Evolutionary conservation across 2,113 vertebrate genomes (phyloP).

Genomic region (Takifugu flavidus): DNA sequence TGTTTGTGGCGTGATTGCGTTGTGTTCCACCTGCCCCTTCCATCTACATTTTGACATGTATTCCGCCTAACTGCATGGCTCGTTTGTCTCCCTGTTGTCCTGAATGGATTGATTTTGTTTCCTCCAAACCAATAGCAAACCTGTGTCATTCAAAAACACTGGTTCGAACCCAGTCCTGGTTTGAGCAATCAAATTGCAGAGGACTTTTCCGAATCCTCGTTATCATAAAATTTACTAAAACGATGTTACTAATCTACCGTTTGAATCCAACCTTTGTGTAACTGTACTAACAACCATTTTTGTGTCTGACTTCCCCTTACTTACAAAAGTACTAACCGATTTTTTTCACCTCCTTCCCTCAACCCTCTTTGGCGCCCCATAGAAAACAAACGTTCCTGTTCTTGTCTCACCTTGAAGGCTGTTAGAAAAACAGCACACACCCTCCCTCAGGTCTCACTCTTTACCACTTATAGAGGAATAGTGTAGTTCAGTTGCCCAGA

Average conservation of each 20-base stretch:
- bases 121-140: conserved; percentile 63
- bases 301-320: conserved; percentile 82
- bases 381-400: neutral
- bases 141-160: conserved; percentile 61
- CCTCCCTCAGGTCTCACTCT: neutral
- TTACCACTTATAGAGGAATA: conserved; percentile 28
- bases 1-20: neutral
- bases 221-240: conserved; percentile 73
- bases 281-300: conserved; percentile 87
- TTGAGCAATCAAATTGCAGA: conserved; percentile 70
- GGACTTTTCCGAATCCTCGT: conserved; percentile 62
- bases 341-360: conserved; percentile 61
- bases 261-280: conserved; percentile 78
- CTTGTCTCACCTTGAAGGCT: conserved; percentile 16
- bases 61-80: conserved; percentile 69
- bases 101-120: conserved; percentile 72
- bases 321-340: conserved; percentile 81
- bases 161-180: conserved; percentile 68
- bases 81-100: conserved; percentile 56
- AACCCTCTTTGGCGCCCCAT: conserved; percentile 43
- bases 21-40: conserved; percentile 20
- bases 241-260: conserved; percentile 75
- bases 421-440: conserved; percentile 9
- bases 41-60: conserved; percentile 17
- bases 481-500: conserved; percentile 8